These are phyloP conservation scores for Xenentodon cancila DNA, from an alignment of 2,797 vertebrate genomes.

Conservation along the genomic window DNA sequence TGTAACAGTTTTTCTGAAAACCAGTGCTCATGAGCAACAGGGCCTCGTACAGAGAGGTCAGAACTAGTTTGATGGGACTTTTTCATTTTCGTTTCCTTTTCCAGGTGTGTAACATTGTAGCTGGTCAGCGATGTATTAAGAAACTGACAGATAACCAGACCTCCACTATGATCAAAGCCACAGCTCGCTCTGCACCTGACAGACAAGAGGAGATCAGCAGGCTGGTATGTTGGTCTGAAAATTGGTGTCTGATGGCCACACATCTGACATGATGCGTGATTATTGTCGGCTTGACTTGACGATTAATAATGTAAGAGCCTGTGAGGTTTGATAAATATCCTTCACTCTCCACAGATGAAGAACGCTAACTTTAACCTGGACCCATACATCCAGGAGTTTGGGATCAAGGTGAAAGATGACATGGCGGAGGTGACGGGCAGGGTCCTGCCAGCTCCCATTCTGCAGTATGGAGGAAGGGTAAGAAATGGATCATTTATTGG, in stretches of 20 bases:
- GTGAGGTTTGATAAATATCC: constrained; percentile 7
- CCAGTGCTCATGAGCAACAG: neutral
- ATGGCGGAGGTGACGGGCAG: constrained; percentile 98
- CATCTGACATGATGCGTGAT: neutral
- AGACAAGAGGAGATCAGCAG: constrained; percentile 98
- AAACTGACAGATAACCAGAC: constrained; percentile 99
- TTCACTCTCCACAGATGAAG: constrained; percentile 89
- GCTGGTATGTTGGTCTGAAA: constrained; percentile 84
- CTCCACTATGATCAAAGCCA: constrained; percentile 99
- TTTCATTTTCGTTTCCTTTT: no score
- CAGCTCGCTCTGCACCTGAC: constrained; percentile 96
- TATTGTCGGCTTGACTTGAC: neutral
- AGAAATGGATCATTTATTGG: constrained; percentile 53
- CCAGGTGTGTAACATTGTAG: constrained; percentile 98
- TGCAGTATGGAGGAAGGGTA: constrained; percentile 98
- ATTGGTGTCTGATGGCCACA: constrained; percentile 5
- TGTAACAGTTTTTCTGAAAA: neutral
- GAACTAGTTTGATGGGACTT: neutral
- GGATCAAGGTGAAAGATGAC: constrained; percentile 98
- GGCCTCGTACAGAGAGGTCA: neutral
- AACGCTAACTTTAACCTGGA: constrained; percentile 99
- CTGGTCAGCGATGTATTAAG: constrained; percentile 97
- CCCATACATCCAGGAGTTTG: constrained; percentile 99
- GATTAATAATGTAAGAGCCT: neutral
- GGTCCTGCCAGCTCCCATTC: constrained; percentile 95